These are phyloP conservation scores for Drosophila mayri DNA, from an alignment of 1,140 invertebrate genomes.

Conservation along the genomic window DNA sequence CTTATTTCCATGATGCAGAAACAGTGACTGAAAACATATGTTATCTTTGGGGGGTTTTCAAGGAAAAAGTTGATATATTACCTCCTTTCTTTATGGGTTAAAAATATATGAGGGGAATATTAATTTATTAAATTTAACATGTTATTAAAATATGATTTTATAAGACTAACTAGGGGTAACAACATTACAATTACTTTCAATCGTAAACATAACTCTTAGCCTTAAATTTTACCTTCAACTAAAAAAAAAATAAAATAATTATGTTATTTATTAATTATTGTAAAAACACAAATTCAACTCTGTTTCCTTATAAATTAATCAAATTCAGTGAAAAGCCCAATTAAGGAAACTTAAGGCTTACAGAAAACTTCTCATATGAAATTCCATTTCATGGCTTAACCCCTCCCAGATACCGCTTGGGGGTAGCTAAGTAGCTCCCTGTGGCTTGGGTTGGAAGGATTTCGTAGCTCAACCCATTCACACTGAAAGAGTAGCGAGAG, in stretches of 20 bases:
- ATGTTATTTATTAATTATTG: no score
- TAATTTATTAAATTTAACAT: not conserved
- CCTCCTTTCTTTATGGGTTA: no score
- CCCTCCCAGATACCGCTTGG: conserved; percentile 5
- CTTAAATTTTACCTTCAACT: no score
- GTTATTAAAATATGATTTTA: not conserved
- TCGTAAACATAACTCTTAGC: no score
- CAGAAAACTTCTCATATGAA: not conserved
- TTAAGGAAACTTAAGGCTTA: not conserved
- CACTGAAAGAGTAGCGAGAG: not conserved
- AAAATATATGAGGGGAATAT: no score
- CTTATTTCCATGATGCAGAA: conserved; percentile 11
- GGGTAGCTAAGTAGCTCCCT: conserved; percentile 30
- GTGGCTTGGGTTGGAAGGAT: conserved; percentile 7
- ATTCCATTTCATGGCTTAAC: not conserved
- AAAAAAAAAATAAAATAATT: no score
- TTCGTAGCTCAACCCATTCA: conserved; percentile 16
- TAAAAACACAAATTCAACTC: not conserved
- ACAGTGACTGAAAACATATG: conserved; percentile 20
- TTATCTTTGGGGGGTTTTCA: not conserved
- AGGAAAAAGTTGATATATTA: no score
- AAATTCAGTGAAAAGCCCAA: not conserved
- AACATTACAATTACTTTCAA: no score
- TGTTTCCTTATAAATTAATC: not conserved
- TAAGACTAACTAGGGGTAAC: no score